Percentiles rank a stretch among this genome's conserved stretches.
phyloP scores from a whole-genome alignment of 2,888 invertebrate species.

The Trichopoda pennipes region DNA sequence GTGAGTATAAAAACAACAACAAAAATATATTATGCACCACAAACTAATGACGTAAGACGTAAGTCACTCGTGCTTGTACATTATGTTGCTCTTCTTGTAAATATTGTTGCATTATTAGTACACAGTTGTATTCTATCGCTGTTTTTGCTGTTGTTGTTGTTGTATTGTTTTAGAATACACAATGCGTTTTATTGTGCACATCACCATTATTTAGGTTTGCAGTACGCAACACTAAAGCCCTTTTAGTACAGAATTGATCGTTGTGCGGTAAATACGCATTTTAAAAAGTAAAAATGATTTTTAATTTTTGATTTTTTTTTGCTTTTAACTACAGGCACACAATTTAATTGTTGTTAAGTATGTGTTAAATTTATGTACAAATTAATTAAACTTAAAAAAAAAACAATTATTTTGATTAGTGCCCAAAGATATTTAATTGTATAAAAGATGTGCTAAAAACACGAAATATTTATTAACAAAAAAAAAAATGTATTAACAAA shows the following conservation, averaged over 20 bases:
- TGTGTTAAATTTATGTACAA: constrained; percentile 37
- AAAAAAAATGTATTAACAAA: background rate
- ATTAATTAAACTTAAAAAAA: constrained; percentile 5
- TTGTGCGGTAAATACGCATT: constrained; percentile 61
- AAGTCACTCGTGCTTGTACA: constrained; percentile 10
- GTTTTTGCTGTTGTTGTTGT: background rate
- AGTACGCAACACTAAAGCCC: constrained; percentile 59
- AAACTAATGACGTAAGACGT: constrained; percentile 55
- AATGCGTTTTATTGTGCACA: constrained; percentile 51
- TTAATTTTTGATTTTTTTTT: background rate
- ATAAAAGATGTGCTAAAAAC: constrained; percentile 1
- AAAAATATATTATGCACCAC: constrained; percentile 15
- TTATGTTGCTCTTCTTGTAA: constrained; percentile 30
- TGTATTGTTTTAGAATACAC: constrained; percentile 39
- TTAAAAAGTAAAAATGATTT: constrained; percentile 28
- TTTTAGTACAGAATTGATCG: constrained; percentile 66
- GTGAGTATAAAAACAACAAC: background rate
- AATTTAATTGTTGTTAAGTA: constrained; percentile 26
- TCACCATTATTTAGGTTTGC: constrained; percentile 45
- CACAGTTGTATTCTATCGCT: background rate
- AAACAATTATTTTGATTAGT: constrained; percentile 1
- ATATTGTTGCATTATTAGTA: constrained; percentile 16
- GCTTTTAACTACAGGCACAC: background rate
- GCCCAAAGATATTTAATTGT: too few relatives aligned
- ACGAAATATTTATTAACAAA: constrained; percentile 25